A percentile compares a stretch with the other conserved stretches of the same genome.
Conservation (phyloP, 2,797 vertebrate genomes). For the Pelobates cultripes region DNA sequence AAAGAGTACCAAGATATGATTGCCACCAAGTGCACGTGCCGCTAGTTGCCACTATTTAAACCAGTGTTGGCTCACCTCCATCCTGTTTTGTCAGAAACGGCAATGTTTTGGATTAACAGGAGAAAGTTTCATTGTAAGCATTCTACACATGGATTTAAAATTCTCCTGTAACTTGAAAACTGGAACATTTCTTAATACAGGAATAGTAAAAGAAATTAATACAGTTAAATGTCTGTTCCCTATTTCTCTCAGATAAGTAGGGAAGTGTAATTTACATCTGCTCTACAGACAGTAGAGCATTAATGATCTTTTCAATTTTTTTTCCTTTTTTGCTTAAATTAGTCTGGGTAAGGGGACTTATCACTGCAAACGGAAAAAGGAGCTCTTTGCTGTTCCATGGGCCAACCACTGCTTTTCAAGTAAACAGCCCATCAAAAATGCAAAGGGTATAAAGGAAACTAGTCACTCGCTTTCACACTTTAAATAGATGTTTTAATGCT, state of each 20-base stretch:
- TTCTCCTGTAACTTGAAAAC: background rate
- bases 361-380: background rate
- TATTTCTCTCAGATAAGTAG: too few relatives aligned
- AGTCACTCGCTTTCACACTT: conserved; percentile 54
- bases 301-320: background rate
- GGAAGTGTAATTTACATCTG: too few relatives aligned
- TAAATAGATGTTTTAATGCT: conserved; percentile 35
- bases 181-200: background rate
- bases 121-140: background rate
- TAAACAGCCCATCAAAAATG: conserved; percentile 25
- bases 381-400: background rate
- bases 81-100: background rate
- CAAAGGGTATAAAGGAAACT: conserved; percentile 40
- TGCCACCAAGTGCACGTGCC: conserved; percentile 91
- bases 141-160: background rate
- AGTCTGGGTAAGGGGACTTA: background rate
- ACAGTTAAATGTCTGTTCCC: too few relatives aligned
- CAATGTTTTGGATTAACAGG: background rate
- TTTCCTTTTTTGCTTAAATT: background rate
- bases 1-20: conserved; percentile 97
- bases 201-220: background rate
- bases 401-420: conserved; percentile 29
- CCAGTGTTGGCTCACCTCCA: background rate
- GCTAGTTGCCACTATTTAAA: conserved; percentile 62
- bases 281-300: background rate